Base-by-base conservation (phyloP, 2,888 invertebrate genomes). In the Scotopteryx bipunctaria region DNA sequence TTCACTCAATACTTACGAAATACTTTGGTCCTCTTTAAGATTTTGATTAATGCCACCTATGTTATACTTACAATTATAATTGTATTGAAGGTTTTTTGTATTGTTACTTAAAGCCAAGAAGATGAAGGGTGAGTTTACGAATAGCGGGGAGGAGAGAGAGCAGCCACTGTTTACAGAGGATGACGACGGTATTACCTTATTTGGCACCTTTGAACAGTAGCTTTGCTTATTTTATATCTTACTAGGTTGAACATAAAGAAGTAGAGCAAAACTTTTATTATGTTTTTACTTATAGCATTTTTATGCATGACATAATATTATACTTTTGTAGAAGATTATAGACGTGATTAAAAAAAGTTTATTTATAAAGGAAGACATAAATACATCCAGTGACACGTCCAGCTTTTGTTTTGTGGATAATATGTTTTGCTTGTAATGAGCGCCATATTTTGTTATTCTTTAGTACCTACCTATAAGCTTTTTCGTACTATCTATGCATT, bases 101-200 rank as follows among this genome's bases (percentile, higher is more conserved):
- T 83, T 86, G 72, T 86, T 78, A 78, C 77, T 83, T 84, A 81
- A 89, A 90, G 89, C 85, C 55, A 88, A 80, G 88, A 88, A 86
- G 87, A 81, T 74, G 78, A 89, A 81, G 79, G 78, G 78, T 76
- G 86, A 81, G 59, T 75, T 83, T 62, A 67, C 78, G 63, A 81
- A 81, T 79, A 72, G 73, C 80, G 63, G 78, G 63, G 82, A 78
- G 61, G 81, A 76, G 55, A 72, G 66, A 69, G 72, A 63, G 64
- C 81, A 78, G 66, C 74, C 69, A 66, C 73, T 73, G 59, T 77
- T 66, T 77, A 66, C 70, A 42, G 42, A 47, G 55, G 79, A 81
- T 57, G 78, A 86, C 56, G 78, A 84, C 71, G 85, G 86, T 87
- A 86, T 65, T 81, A 71, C 70, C 60, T 67, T 41, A 38, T 53